Conservation (phyloP, 2,113 vertebrate species). For the Hypomesus transpacificus region DNA sequence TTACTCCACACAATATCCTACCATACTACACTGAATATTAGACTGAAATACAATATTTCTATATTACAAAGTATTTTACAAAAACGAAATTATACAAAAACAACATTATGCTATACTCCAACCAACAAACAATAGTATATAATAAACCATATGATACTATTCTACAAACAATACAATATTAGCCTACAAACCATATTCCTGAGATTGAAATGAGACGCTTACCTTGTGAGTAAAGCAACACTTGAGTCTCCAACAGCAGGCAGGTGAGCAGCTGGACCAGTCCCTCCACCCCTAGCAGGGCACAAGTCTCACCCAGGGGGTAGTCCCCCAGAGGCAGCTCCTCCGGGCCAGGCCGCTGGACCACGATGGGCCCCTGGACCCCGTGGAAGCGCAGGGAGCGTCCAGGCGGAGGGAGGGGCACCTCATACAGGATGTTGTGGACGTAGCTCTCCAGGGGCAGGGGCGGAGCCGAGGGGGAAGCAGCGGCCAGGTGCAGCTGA, state of each 20-base stretch:
- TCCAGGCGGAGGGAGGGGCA: conserved; percentile 89
- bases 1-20: no score
- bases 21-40: no score
- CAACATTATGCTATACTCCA: no score
- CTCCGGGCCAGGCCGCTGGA: conserved; percentile 85
- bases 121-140: no score
- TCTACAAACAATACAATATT: no score
- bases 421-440: conserved; percentile 95
- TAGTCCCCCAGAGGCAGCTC: conserved; percentile 92
- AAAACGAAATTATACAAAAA: no score
- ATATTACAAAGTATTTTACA: no score
- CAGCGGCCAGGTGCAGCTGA: conserved; percentile 88
- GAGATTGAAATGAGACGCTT: conserved; percentile 4
- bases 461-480: conserved; percentile 83
- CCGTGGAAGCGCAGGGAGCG: conserved; percentile 92
- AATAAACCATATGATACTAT: no score
- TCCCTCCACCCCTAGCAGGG: conserved; percentile 89
- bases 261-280: conserved; percentile 95
- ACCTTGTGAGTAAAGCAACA: conserved; percentile 96
- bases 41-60: no score
- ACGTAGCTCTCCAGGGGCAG: conserved; percentile 96
- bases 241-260: conserved; percentile 94
- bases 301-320: conserved; percentile 83
- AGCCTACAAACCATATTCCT: no score
- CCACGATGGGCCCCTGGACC: conserved; percentile 90